phyloP scores from a whole-genome alignment of 2,888 invertebrate species.

The Iphiclides podalirius region DNA sequence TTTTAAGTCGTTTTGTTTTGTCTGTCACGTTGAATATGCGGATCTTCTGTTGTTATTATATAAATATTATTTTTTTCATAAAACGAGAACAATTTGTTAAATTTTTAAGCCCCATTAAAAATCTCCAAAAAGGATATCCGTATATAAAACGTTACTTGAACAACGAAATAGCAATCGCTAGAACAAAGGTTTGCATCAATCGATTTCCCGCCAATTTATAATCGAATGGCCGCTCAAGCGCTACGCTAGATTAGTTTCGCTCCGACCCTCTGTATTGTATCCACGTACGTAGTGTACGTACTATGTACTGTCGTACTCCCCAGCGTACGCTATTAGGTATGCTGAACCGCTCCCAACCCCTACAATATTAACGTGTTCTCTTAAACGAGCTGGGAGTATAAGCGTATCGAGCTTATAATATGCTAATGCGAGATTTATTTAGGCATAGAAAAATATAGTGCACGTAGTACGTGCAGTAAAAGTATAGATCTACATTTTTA shows the following conservation, averaged over 20 bases:
- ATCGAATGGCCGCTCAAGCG: conserved; percentile 2
- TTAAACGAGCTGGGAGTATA: conserved; percentile 6
- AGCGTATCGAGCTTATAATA: not conserved
- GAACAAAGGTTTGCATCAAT: conserved; percentile 1
- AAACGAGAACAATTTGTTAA: no score
- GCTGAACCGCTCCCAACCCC: conserved; percentile 15
- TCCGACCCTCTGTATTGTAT: conserved; percentile 6
- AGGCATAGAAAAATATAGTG: not conserved
- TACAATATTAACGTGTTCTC: conserved; percentile 22
- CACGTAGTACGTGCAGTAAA: no score
- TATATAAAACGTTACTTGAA: no score
- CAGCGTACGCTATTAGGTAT: conserved; percentile 18
- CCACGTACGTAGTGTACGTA: conserved; percentile 6
- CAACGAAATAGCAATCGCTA: no score
- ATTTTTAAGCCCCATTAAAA: no score
- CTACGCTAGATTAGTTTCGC: not conserved
- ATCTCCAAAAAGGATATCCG: no score
- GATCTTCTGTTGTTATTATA: no score
- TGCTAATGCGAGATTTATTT: not conserved
- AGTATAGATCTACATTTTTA: no score
- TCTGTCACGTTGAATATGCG: no score
- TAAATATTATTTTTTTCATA: no score
- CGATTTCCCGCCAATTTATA: conserved; percentile 3
- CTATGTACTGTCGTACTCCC: conserved; percentile 2
- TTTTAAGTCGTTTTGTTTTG: no score